Evolutionary conservation across 2,888 invertebrate genomes (phyloP).

Genomic region (Axea sp.): DNA sequence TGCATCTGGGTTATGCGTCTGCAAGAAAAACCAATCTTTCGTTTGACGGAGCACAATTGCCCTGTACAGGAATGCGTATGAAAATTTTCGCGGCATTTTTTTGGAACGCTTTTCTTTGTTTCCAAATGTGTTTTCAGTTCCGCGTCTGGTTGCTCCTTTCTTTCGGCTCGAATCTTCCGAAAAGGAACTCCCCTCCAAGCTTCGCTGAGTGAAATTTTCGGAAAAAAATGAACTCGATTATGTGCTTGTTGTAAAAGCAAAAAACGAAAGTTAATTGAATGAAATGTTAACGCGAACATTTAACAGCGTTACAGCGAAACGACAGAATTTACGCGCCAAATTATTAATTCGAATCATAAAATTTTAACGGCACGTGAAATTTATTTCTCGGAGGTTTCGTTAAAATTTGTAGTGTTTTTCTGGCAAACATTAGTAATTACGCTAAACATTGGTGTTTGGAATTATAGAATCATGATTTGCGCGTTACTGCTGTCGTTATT

Average conservation of each 20-base stretch:
- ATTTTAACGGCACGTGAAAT: constrained; percentile 47
- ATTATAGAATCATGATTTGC: constrained; percentile 50
- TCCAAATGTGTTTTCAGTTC: too few relatives aligned
- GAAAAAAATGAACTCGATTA: constrained; percentile 4
- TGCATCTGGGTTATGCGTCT: too few relatives aligned
- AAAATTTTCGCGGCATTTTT: too few relatives aligned
- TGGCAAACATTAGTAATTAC: constrained; percentile 41
- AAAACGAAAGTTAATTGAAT: constrained; percentile 28
- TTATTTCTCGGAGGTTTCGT: constrained; percentile 32
- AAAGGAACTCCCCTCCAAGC: too few relatives aligned
- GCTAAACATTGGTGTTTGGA: constrained; percentile 47
- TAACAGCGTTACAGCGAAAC: constrained; percentile 27
- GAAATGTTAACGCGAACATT: constrained; percentile 40
- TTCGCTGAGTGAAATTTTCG: too few relatives aligned
- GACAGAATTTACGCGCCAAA: constrained; percentile 39
- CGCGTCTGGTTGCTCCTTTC: too few relatives aligned
- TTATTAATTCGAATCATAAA: constrained; percentile 52
- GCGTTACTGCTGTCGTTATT: constrained; percentile 40
- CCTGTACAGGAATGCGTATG: too few relatives aligned
- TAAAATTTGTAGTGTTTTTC: constrained; percentile 18
- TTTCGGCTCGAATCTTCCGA: too few relatives aligned
- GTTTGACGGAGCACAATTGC: too few relatives aligned
- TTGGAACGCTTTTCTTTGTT: too few relatives aligned
- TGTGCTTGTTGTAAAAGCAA: constrained; percentile 14
- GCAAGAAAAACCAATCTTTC: too few relatives aligned